A percentile compares a stretch with the other conserved stretches of the same genome.
phyloP scores from a whole-genome alignment of 35 echinoderm and acorn worm genomes.

The Acanthaster planci region DNA sequence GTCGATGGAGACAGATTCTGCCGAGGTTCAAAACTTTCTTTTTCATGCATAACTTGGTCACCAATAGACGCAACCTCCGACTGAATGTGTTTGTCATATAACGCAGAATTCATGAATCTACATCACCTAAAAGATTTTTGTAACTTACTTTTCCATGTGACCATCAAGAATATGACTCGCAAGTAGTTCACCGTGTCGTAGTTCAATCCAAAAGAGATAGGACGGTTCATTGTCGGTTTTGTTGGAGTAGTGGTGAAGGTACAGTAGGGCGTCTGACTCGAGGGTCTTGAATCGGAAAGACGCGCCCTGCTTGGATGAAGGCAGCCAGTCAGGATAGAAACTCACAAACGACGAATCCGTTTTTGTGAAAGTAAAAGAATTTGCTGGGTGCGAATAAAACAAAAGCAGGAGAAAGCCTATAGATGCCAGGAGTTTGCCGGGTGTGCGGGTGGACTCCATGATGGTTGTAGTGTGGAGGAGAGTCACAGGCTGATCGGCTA shows the following conservation, averaged over 20 bases:
- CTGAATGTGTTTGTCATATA: too few species aligned
- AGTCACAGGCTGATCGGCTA: background rate
- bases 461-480: background rate
- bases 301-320: background rate
- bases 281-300: constrained; percentile 39
- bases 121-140: too few species aligned
- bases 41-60: too few species aligned
- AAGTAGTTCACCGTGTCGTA: constrained; percentile 25
- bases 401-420: constrained; percentile 3
- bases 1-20: too few species aligned
- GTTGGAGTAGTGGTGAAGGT: constrained; percentile 34
- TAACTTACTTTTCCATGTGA: constrained; percentile 35
- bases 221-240: constrained; percentile 14
- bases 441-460: constrained; percentile 6
- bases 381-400: background rate
- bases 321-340: constrained; percentile 26
- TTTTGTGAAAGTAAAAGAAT: constrained; percentile 27
- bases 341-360: background rate
- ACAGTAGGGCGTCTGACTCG: constrained; percentile 21
- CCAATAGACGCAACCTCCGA: too few species aligned
- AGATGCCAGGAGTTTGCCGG: background rate
- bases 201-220: constrained; percentile 41
- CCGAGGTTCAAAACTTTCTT: too few species aligned
- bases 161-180: constrained; percentile 36
- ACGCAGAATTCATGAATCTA: too few species aligned